Evolutionary conservation across 1,140 invertebrate genomes (phyloP).

Genomic region (Drosophila subpulchrella): DNA sequence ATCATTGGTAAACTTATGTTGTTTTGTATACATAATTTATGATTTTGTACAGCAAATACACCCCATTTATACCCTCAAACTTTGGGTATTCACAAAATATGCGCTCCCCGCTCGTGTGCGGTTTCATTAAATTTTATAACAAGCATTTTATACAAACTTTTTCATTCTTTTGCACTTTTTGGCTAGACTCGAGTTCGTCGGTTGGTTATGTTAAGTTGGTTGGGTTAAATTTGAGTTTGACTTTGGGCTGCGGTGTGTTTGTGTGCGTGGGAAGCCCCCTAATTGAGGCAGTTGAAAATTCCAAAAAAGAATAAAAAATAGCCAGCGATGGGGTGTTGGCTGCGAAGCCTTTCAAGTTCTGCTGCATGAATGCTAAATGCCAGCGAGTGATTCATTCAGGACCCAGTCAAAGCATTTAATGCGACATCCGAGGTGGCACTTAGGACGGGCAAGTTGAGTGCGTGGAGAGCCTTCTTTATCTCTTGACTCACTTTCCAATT

Average conservation of each 20-base stretch:
- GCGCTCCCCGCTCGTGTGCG: constrained; percentile 58
- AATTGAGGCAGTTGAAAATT: constrained; percentile 71
- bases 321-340: neutral
- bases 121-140: constrained; percentile 80
- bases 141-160: constrained; percentile 67
- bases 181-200: constrained; percentile 44
- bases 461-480: constrained; percentile 41
- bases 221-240: constrained; percentile 44
- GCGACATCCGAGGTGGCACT: constrained; percentile 41
- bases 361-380: constrained; percentile 39
- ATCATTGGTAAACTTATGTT: too few species aligned
- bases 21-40: neutral
- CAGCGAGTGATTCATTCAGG: constrained; percentile 49
- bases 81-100: constrained; percentile 34
- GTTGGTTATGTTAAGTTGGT: constrained; percentile 44
- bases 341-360: constrained; percentile 30
- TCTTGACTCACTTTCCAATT: constrained; percentile 67
- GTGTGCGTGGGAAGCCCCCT: constrained; percentile 47
- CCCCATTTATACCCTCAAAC: neutral
- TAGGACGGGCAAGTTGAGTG: constrained; percentile 19
- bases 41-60: neutral
- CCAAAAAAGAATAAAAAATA: constrained; percentile 23
- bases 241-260: constrained; percentile 19
- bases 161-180: constrained; percentile 39
- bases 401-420: constrained; percentile 60